Conservation (phyloP, 2,113 vertebrate species). For the Apaloderma vittatum region DNA sequence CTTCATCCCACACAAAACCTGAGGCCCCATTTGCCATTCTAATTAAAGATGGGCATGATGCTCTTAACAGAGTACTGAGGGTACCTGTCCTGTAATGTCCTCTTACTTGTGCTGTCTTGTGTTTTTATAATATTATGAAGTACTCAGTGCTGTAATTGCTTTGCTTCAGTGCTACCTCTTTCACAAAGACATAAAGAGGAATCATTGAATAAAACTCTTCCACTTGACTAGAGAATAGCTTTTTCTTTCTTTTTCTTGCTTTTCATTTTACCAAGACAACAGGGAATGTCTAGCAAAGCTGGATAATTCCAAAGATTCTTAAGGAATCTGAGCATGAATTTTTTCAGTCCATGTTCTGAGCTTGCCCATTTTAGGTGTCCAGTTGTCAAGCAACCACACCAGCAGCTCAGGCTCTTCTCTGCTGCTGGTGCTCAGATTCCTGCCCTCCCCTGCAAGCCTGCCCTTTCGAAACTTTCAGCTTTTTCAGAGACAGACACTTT, state of each 20-base stretch:
- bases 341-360: not conserved
- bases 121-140: not conserved
- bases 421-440: not conserved
- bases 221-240: not conserved
- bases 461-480: not conserved
- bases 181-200: not conserved
- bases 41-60: not conserved
- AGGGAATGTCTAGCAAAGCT: not conserved
- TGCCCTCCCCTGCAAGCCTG: not conserved
- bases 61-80: not conserved
- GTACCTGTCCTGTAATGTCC: not conserved
- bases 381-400: not conserved
- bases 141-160: not conserved
- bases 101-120: not conserved
- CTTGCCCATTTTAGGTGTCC: not conserved
- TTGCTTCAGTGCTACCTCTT: not conserved
- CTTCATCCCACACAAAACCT: not conserved
- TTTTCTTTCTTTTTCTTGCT: not conserved
- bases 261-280: not conserved
- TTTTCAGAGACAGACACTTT: not conserved
- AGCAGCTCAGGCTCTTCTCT: not conserved
- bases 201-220: not conserved
- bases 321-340: not conserved
- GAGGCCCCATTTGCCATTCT: not conserved
- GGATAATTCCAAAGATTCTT: not conserved